Percentiles rank a stretch among this genome's conserved stretches.
Conservation (phyloP, 2,113 vertebrate species). For the Rhabdornis inornatus region DNA sequence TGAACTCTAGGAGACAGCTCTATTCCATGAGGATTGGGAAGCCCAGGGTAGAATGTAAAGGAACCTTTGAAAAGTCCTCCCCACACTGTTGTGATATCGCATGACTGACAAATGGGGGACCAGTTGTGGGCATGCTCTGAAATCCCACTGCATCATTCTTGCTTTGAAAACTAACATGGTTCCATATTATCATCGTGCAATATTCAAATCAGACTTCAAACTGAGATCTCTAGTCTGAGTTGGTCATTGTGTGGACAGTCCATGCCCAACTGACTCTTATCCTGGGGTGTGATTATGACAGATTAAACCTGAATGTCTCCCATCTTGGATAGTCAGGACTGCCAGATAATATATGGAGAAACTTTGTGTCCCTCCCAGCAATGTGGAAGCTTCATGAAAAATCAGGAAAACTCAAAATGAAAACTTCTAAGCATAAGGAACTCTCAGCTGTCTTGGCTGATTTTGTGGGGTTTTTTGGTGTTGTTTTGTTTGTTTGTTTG, state of each 20-base stretch:
- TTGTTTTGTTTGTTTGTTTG: no score
- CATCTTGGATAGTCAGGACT: neutral
- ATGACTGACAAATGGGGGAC: neutral
- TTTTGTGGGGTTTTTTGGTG: neutral
- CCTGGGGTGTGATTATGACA: neutral
- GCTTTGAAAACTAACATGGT: neutral
- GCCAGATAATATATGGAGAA: neutral
- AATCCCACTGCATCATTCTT: neutral
- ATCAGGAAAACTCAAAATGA: neutral
- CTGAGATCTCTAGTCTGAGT: neutral
- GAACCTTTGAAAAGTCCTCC: neutral
- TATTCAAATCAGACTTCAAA: neutral
- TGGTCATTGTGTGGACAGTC: neutral
- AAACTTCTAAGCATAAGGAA: neutral
- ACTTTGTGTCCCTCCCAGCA: neutral
- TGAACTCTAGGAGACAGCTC: neutral
- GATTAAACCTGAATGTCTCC: neutral
- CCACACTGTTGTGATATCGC: neutral
- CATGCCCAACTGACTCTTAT: accelerated
- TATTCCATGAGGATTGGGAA: neutral
- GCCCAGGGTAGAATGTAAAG: neutral
- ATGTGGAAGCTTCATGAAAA: neutral
- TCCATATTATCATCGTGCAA: neutral
- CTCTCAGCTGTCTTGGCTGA: neutral
- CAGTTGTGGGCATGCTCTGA: neutral